Evolutionary conservation across 2,113 vertebrate species (phyloP), one percentile per base, ranked within the genome.

Genomic region (Poeciliopsis retropinna): DNA sequence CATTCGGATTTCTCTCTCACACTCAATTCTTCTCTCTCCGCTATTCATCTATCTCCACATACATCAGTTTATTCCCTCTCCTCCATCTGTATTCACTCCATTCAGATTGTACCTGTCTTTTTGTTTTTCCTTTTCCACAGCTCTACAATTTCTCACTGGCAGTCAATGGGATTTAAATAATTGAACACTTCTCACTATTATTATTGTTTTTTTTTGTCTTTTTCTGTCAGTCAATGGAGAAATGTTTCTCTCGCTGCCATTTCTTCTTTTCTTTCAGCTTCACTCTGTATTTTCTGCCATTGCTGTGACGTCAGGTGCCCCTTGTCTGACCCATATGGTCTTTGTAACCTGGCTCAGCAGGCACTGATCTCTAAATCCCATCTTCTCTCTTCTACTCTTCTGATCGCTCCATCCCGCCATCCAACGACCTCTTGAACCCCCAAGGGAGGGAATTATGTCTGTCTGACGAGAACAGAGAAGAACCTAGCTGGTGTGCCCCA

Each of bases 321-420:
- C 83, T 81, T 28, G 69, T 80, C 89, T 93, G 90, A 93, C 89
- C 90, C 87, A 87, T 93, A 88, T 89, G 91, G 79, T 88, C 90
- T 81, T 76, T 87, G 84, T 90, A 91, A 91, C 92, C 88, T 84
- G 86, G 91, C 93, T 85, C 89, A 92, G 88, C 86, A 85, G 72
- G 92, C 51, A n/a, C 75, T 89, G 89, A 92, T 93, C 92, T 92
- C 85, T 89, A 93, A 94, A 94, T 93, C 93, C 85, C 78, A 84
- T 91, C 86, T 84, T 82, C 81, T 88, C 82, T 89, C 66, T 78
- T 85, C 89, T 76, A 75, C 72, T 70, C 67, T 31, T 75, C 79
- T 76, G 83, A 81, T 87, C 78, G 64, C 76, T 76, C 84, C 75
- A 83, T 91, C 88, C 81, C 80, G 85, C 89, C 89, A 75, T 85